Conservation (phyloP, 2,113 vertebrate species). For the Zapornia atra region DNA sequence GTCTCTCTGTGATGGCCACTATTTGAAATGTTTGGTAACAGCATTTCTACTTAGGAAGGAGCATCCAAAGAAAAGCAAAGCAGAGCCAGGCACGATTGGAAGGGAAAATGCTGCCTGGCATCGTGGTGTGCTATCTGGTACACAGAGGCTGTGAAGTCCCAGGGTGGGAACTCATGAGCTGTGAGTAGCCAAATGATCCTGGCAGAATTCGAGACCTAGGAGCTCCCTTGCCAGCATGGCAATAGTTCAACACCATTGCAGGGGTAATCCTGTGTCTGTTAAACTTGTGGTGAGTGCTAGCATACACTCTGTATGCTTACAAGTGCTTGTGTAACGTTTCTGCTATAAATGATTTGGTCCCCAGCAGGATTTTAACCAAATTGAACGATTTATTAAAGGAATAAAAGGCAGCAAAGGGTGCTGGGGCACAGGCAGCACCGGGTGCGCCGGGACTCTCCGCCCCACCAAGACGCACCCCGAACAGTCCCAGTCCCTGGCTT, state of each 20-base stretch:
- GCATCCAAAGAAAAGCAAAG: background rate
- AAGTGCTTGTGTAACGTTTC: background rate
- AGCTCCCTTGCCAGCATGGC: background rate
- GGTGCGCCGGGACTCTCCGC: too few species aligned
- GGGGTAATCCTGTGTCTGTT: background rate
- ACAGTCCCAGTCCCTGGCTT: too few species aligned
- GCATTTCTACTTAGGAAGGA: background rate
- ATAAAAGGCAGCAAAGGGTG: too few species aligned
- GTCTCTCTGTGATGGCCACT: background rate
- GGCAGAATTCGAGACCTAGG: background rate
- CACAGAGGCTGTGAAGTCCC: background rate
- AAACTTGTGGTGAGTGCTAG: background rate
- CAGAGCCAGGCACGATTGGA: background rate
- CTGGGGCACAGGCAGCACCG: too few species aligned
- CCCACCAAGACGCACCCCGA: too few species aligned
- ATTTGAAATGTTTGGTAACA: background rate
- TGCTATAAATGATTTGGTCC: too few species aligned
- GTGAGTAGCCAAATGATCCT: background rate
- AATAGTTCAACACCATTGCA: background rate
- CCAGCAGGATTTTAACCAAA: too few species aligned
- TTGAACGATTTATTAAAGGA: too few species aligned
- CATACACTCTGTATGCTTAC: fast-evolving
- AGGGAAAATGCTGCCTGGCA: background rate
- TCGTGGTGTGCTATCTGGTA: fast-evolving
- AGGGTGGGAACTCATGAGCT: background rate